Conservation (phyloP, 2,113 vertebrate species). For the Melanostigma gelatinosum region DNA sequence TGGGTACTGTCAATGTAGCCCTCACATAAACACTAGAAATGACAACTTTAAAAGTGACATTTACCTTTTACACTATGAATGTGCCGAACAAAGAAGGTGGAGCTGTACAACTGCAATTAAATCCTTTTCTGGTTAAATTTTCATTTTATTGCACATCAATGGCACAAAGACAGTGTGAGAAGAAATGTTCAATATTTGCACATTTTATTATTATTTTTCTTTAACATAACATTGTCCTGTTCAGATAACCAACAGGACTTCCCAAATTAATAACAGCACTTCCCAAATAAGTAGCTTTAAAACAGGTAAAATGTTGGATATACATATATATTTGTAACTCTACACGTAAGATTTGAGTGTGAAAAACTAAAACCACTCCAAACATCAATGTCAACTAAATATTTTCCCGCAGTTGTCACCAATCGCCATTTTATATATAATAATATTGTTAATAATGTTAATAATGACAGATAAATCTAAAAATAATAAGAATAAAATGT, state of each 20-base stretch:
- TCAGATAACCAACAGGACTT: background rate
- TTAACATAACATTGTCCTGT: background rate
- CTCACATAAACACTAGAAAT: background rate
- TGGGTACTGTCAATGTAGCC: background rate
- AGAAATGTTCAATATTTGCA: constrained; percentile 3
- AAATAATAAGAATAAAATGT: background rate
- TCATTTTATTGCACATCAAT: constrained; percentile 9
- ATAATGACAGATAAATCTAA: constrained; percentile 1
- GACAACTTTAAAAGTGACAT: background rate
- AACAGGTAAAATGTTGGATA: background rate
- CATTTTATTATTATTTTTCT: background rate
- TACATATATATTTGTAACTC: background rate
- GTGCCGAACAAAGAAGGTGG: constrained; percentile 5
- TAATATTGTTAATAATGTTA: too few species aligned
- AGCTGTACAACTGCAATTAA: constrained; percentile 30
- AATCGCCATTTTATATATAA: constrained; percentile 3
- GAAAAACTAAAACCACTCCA: background rate
- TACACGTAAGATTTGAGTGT: background rate
- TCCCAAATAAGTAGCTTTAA: background rate
- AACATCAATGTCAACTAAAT: background rate
- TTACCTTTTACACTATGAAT: constrained; percentile 5
- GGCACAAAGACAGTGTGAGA: constrained; percentile 9
- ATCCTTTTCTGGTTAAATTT: constrained; percentile 13
- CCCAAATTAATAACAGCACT: background rate
- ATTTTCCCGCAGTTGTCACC: background rate